These are phyloP conservation scores for Holothuria glaberrima DNA, from an alignment of 35 echinoderm and acorn worm genomes.

Conservation along the genomic window DNA sequence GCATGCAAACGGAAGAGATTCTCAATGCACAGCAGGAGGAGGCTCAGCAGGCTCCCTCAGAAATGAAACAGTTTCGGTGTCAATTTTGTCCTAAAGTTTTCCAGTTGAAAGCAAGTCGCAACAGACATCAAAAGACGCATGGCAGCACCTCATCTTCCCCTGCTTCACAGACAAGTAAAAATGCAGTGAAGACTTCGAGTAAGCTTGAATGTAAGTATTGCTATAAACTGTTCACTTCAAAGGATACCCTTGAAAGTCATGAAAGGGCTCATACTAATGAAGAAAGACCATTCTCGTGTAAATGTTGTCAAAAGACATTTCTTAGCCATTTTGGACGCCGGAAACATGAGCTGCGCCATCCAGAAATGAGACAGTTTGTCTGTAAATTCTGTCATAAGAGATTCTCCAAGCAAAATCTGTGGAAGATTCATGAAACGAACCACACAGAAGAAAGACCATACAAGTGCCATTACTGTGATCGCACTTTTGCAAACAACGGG, in stretches of 20 bases:
- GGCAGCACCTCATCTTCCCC: background rate
- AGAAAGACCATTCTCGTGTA: slow-evolving; percentile 19
- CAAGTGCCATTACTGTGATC: slow-evolving; percentile 33
- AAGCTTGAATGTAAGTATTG: slow-evolving; percentile 29
- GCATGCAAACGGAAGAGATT: slow-evolving; percentile 27
- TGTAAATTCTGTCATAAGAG: slow-evolving; percentile 54
- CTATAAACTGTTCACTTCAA: slow-evolving; percentile 24
- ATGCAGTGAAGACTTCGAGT: background rate
- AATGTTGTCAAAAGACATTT: slow-evolving; percentile 42
- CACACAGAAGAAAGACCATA: slow-evolving; percentile 8
- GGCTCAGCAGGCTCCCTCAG: background rate
- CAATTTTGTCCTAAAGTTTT: slow-evolving; percentile 27
- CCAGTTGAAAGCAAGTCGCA: slow-evolving; percentile 22
- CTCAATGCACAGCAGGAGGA: slow-evolving; percentile 7
- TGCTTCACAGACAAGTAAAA: background rate
- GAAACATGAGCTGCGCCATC: slow-evolving; percentile 40
- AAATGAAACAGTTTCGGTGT: background rate
- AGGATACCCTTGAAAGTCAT: background rate
- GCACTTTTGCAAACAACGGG: slow-evolving; percentile 7
- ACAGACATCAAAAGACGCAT: slow-evolving; percentile 26
- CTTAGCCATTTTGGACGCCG: slow-evolving; percentile 2
- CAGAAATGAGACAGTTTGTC: slow-evolving; percentile 35
- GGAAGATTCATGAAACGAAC: slow-evolving; percentile 2
- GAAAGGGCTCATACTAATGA: slow-evolving; percentile 8
- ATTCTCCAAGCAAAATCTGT: slow-evolving; percentile 40